Evolutionary conservation across 2,888 invertebrate species (phyloP), one percentile per base, ranked within the genome.

Genomic region (Geotrupes spiniger): DNA sequence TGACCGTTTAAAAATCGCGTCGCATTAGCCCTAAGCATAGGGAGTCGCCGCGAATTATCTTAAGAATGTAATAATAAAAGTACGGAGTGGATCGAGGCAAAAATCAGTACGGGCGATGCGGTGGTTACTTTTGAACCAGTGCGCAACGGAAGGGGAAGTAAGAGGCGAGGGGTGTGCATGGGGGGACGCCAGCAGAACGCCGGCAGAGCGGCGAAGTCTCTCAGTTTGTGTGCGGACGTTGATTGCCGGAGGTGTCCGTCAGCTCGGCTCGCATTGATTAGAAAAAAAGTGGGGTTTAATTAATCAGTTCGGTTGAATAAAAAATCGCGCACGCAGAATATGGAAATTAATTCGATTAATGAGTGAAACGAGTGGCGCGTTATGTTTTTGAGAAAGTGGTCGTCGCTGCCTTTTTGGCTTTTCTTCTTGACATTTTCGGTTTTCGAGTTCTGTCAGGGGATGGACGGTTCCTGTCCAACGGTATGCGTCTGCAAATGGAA

Each of bases 401-500:
- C 46, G 29, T 46, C 40, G 10, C 12, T 36, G 46, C 46, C 40
- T 40, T 46, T 46, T 21, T 60, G 65, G 39, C 33, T 38, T 26
- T 40, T 50, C 43, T 38, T 55, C 21, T 15, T 49, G 50, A 42
- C 49, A 52, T 47, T 60, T 46, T 47, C 62, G 52, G 45, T 58
- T 39, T 28, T 61, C 42, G 57, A 56, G 27, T 53, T 57, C 41
- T 58, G 61, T 47, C 67, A 76, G 52, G 77, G 78, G 49, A 76
- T 78, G 58, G 25, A 25, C 33, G 76, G 79, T 53, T 81, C 80
- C 58, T 88, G 88, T 63, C 89, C 89, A 49, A 79, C 80, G 33
- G 84, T 84, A 61, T 94, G 94, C 75, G 81, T 82, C 64, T 94
- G 94, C 76, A 93, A 92, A 74, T 94, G 94, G 94, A 92, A 92